A percentile compares a stretch with the other conserved stretches of the same genome.
Conservation (phyloP, 2,113 vertebrate species). For the Hydrolagus affinis region DNA sequence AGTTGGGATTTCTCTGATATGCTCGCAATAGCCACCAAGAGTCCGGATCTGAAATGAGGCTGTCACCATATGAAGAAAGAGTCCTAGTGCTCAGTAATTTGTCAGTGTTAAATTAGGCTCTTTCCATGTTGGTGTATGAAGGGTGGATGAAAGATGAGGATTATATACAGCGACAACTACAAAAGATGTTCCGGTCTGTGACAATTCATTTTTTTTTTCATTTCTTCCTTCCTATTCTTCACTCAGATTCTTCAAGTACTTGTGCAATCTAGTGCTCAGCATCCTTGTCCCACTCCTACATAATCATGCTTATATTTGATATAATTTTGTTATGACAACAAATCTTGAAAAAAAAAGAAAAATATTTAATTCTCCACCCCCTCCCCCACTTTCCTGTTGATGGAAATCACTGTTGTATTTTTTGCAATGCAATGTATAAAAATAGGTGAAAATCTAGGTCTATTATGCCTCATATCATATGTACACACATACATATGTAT, state of each 20-base stretch:
- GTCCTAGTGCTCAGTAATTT: slow-evolving; percentile 36
- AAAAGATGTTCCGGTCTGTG: neutral
- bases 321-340: neutral
- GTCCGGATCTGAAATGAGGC: slow-evolving; percentile 28
- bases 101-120: slow-evolving; percentile 35
- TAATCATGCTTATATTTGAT: neutral
- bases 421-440: neutral
- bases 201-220: neutral
- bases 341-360: neutral
- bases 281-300: no score
- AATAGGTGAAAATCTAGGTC: no score
- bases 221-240: neutral
- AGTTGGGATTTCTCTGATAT: slow-evolving; percentile 13
- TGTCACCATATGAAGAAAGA: slow-evolving; percentile 32
- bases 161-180: neutral
- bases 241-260: neutral
- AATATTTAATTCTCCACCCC: neutral
- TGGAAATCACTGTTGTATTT: neutral
- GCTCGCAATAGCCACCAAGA: slow-evolving; percentile 33
- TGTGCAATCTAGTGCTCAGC: no score
- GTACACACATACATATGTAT: no score
- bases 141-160: slow-evolving; percentile 36
- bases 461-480: no score
- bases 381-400: neutral
- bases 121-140: slow-evolving; percentile 36